Base-by-base conservation (phyloP, 1,140 invertebrate genomes). In the Dendroctonus valens region DNA sequence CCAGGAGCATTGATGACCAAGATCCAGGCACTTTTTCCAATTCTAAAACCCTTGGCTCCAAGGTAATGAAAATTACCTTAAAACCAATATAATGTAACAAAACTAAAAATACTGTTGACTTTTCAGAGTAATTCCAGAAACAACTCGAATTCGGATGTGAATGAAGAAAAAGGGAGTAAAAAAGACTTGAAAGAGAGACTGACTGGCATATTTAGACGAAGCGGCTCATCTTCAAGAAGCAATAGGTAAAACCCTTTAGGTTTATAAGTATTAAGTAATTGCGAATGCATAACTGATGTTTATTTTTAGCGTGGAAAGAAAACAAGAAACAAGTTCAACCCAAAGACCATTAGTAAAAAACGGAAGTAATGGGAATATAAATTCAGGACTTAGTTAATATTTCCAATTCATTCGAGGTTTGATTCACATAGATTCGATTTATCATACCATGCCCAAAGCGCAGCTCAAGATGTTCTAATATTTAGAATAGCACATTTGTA, bases 201-300 rank as follows among this genome's bases (percentile, higher is more conserved):
- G 14, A 89, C 89, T 1, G 90, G 87, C 57, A 91, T 94, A 81
- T 94, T 94, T 72, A 91, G 87, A 77, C 85, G 90, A 69, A 82
- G 85, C 71, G 80, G 82, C 7, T 82, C 82, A 5, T 76, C 84
- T 69, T 87, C 86, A 6, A 83, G 87, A 69, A 86, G 84, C 59
- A 86, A 85, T 76, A 89, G 88, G 89, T 91, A 81, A 26, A 26
- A 26, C 26, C 1, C 3, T 26, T 26, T 26, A 26, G n/a, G 26
- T 26, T 1, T 26, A 26, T 26, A 1, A 26, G 26, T 26, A 26
- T 26, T 2, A 26, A 26, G n/a, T n/a, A 26, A 26, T 26, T 26
- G 26, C 26, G 3, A 26, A 26, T 26, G 26, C 26, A 40, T 37
- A 51, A 62, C 9, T 50, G 2, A 14, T 70, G 63, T 62, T 38